These are phyloP conservation scores for Sardinella longiceps DNA, from an alignment of 2,797 vertebrate species.

Conservation along the genomic window DNA sequence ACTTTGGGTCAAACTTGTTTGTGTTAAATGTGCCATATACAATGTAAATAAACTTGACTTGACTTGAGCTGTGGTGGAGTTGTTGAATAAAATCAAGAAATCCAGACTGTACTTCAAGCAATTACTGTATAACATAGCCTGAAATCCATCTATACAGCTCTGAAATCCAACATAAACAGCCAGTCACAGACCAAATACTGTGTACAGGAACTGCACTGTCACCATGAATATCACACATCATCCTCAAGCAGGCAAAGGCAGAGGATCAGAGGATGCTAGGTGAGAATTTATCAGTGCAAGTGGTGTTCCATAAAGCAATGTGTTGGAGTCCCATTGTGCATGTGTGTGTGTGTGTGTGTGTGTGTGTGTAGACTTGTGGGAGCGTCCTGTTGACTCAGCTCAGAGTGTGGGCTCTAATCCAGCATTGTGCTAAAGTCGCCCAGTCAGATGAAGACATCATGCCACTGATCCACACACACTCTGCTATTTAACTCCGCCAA, in stretches of 20 bases:
- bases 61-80: too few relatives aligned
- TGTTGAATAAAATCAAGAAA: too few relatives aligned
- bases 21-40: too few relatives aligned
- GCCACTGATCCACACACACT: slow-evolving; percentile 32
- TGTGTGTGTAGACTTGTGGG: background rate
- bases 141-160: too few relatives aligned
- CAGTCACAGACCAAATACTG: background rate
- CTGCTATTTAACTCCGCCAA: slow-evolving; percentile 36
- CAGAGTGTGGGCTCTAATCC: slow-evolving; percentile 22
- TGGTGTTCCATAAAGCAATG: background rate
- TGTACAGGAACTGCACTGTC: background rate
- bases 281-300: background rate
- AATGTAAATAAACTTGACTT: too few relatives aligned
- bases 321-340: background rate
- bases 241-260: background rate
- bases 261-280: background rate
- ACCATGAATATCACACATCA: background rate
- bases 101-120: too few relatives aligned
- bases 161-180: background rate
- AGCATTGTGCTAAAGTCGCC: slow-evolving; percentile 35
- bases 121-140: too few relatives aligned
- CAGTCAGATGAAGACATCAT: slow-evolving; percentile 37
- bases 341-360: background rate
- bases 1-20: too few relatives aligned
- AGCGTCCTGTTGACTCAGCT: background rate